These are phyloP conservation scores for Prunella strophiata DNA, from an alignment of 2,797 vertebrate species.

Conservation along the genomic window DNA sequence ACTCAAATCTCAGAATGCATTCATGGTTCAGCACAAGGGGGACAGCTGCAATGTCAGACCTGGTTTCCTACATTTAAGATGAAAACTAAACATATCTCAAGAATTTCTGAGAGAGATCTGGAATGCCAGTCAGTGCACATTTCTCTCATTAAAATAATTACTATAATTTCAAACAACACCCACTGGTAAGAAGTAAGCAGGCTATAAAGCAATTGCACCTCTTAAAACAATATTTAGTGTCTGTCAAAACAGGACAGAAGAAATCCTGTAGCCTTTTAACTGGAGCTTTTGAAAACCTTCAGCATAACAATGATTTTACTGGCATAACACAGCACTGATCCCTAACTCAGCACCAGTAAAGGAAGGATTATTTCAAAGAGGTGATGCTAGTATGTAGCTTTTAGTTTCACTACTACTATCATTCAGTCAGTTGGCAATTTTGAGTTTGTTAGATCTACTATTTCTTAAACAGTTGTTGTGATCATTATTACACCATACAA, in stretches of 20 bases:
- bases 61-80: background rate
- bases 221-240: background rate
- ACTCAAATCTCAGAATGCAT: background rate
- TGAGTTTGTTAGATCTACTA: background rate
- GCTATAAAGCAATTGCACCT: background rate
- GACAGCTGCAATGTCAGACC: background rate
- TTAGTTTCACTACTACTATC: background rate
- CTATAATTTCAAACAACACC: background rate
- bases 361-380: background rate
- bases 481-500: background rate
- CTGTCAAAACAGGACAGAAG: background rate
- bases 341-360: background rate
- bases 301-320: background rate
- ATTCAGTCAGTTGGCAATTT: background rate
- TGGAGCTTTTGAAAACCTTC: background rate
- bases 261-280: background rate
- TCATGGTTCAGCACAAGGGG: background rate
- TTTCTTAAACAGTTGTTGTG: background rate
- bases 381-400: background rate
- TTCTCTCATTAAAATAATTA: background rate
- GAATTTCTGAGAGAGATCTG: background rate
- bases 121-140: background rate
- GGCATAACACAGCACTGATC: background rate
- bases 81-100: background rate
- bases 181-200: background rate